Conservation (phyloP, 2,888 invertebrate species). For the Neoaliturus tenellus region DNA sequence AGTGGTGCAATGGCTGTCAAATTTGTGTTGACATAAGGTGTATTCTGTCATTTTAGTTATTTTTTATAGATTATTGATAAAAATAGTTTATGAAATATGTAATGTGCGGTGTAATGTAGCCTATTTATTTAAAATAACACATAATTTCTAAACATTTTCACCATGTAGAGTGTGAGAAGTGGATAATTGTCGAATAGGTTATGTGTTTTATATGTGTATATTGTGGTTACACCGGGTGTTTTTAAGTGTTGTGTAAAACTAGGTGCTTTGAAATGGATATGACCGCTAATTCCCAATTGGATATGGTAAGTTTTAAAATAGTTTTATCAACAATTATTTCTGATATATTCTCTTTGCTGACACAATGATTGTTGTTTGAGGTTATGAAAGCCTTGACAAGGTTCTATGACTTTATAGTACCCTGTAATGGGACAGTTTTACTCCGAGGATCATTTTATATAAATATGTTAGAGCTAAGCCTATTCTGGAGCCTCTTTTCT, state of each 20-base stretch:
- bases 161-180: neutral
- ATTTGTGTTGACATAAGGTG: slow-evolving; percentile 22
- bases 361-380: neutral
- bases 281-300: slow-evolving; percentile 42
- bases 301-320: slow-evolving; percentile 14
- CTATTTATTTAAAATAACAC: neutral
- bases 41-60: neutral
- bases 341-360: neutral
- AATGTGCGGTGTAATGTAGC: neutral
- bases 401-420: too few relatives aligned
- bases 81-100: neutral
- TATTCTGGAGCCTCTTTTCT: too few relatives aligned
- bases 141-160: neutral
- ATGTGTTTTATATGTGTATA: slow-evolving; percentile 1
- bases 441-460: too few relatives aligned
- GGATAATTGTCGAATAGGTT: neutral
- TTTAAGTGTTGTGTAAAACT: neutral
- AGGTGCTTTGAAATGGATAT: neutral
- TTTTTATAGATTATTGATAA: neutral
- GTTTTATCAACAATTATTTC: too few relatives aligned
- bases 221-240: slow-evolving; percentile 8
- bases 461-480: too few relatives aligned
- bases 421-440: too few relatives aligned
- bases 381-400: neutral
- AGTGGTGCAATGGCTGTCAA: slow-evolving; percentile 34